These are phyloP conservation scores for Lutraria rhynchaena DNA, from an alignment of 1,140 invertebrate genomes.

Conservation along the genomic window DNA sequence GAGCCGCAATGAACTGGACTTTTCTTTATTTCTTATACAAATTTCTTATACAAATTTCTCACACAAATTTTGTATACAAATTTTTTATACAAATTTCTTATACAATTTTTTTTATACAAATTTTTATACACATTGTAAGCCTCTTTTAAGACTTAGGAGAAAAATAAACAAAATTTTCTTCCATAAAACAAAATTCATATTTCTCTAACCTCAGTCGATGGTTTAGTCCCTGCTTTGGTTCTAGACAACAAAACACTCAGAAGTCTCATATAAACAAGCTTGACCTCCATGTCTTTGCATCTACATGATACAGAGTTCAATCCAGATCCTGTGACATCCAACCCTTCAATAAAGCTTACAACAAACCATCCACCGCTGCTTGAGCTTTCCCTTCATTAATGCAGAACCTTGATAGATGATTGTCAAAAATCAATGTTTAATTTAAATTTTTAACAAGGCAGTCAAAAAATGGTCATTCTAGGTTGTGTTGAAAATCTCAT, in stretches of 20 bases:
- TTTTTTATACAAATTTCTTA: too few relatives aligned
- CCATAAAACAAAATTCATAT: neutral
- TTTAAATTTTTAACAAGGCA: too few relatives aligned
- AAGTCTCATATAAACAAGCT: constrained; percentile 93
- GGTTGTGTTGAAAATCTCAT: too few relatives aligned
- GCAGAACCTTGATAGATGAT: constrained; percentile 87
- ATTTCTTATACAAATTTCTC: too few relatives aligned
- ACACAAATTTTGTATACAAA: too few relatives aligned
- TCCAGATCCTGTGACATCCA: constrained; percentile 87
- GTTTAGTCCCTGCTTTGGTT: constrained; percentile 86
- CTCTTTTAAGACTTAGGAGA: too few relatives aligned
- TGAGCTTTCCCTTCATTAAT: constrained; percentile 89
- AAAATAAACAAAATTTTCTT: too few relatives aligned
- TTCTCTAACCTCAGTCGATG: constrained; percentile 83
- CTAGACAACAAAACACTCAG: constrained; percentile 88
- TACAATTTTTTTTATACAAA: too few relatives aligned
- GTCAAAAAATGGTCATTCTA: too few relatives aligned
- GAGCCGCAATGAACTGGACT: too few relatives aligned
- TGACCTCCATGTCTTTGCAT: constrained; percentile 87
- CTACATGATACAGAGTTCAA: constrained; percentile 68
- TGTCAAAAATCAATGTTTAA: neutral
- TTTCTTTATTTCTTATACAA: too few relatives aligned
- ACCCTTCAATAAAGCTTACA: constrained; percentile 88
- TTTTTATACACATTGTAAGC: too few relatives aligned
- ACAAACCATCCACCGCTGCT: constrained; percentile 88